Base-by-base conservation (phyloP, 2,113 vertebrate genomes). In the Antigone vipio region DNA sequence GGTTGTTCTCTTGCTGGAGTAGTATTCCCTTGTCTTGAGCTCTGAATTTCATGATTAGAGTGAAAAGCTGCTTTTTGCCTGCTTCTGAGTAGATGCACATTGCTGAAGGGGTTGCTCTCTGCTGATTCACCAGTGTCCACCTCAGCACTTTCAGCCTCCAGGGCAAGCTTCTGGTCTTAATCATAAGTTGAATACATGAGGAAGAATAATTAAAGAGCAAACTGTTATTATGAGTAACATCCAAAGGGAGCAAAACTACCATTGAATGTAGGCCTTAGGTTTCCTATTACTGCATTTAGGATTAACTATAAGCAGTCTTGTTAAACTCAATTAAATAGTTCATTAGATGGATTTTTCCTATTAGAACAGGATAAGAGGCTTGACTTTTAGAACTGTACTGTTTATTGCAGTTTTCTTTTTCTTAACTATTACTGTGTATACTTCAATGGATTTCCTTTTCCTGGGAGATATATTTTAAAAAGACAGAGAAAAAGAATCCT, bases 141-240 rank as follows among this genome's bases (percentile, higher is more conserved):
- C 56, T 97, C 96, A 97, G 97, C 96, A 93, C 47, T 96, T 97
- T 66, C 52, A 42, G 49, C 93, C 97, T 96, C 96, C 15, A 79
- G 97, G 93, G 97, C 91, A 96, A 94, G 83, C 6, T 96, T 45
- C 88, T 92, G 83, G 82, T 97, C 96, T 97, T 98, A 97, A 96
- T 98, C 95, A 95, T 97, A 98, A 98, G 98, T 96, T 97, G 95
- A 97, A 96, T 97, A 97, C 91, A 97, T 91, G 78, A 97, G 74
- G 91, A 96, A 97, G 90, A 97, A 97, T 98, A 98, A 98, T 98
- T 98, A 98, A 97, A 97, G 63, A 97, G 59, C 83, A 97, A 97
- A 97, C 77, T 97, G 85, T 97, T 98, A 98, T 98, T 98, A 98
- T 96, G 88, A 97, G 67, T 77, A 95, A 96, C 79, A 97, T 96